Evolutionary conservation across 2,113 vertebrate species (phyloP).

Genomic region (Podiceps cristatus): DNA sequence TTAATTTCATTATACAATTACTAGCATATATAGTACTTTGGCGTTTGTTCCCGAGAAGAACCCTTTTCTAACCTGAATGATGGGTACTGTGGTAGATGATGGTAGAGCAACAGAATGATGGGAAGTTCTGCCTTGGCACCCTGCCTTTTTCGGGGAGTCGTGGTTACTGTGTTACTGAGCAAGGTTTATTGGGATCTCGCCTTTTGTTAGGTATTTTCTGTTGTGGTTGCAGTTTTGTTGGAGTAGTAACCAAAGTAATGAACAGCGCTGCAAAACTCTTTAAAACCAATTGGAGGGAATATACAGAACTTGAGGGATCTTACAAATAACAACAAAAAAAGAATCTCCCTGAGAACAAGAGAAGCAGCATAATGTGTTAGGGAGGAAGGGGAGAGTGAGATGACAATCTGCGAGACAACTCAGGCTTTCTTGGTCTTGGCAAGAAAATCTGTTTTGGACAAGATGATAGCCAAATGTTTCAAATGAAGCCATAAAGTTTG

Average conservation of each 20-base stretch:
- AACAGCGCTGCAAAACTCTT: not conserved
- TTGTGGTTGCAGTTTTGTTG: not conserved
- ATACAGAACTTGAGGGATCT: not conserved
- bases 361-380: not conserved
- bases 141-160: not conserved
- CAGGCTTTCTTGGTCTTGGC: not conserved
- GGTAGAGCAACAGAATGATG: not conserved
- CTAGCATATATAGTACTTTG: not conserved
- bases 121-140: not conserved
- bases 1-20: not conserved
- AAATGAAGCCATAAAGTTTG: not conserved
- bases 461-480: not conserved
- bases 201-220: not conserved
- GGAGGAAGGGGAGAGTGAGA: not conserved
- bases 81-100: not conserved
- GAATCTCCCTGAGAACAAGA: not conserved
- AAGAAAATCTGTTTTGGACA: not conserved
- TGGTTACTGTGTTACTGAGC: not conserved
- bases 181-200: not conserved
- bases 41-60: not conserved
- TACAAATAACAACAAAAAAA: not conserved
- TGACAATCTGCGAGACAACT: not conserved
- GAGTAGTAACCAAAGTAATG: not conserved
- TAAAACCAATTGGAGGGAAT: not conserved
- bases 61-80: not conserved